Percentiles rank a stretch among this genome's conserved stretches.
These are phyloP conservation scores for Sphenodon punctatus DNA, from an alignment of 2,797 vertebrate species.

Conservation along the genomic window DNA sequence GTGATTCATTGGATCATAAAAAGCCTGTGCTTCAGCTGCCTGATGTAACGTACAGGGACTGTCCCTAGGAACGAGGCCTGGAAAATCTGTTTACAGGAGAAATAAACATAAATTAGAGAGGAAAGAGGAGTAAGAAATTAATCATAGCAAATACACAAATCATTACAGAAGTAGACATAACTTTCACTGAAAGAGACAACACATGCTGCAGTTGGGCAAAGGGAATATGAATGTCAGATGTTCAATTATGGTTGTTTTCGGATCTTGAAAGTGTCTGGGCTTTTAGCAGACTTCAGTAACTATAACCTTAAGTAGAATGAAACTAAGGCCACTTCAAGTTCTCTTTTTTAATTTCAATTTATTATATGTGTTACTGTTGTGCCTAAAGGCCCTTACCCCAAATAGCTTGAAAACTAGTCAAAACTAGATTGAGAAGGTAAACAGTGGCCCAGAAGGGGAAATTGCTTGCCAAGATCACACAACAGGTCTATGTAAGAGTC, in stretches of 20 bases:
- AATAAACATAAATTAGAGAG: conserved; percentile 39
- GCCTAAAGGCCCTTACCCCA: not conserved
- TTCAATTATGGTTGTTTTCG: not conserved
- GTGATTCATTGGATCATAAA: not conserved
- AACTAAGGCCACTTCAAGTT: too few relatives aligned
- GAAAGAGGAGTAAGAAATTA: conserved; percentile 26
- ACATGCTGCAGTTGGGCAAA: not conserved
- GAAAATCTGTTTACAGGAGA: conserved; percentile 44
- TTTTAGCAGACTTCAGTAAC: not conserved
- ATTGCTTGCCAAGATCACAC: not conserved
- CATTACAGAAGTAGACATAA: not conserved
- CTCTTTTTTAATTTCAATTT: not conserved
- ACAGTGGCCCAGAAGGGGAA: not conserved
- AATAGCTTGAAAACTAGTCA: not conserved
- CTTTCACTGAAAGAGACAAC: not conserved
- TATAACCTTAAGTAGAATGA: not conserved
- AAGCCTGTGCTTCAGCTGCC: not conserved
- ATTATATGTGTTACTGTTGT: not conserved
- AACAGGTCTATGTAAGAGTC: not conserved
- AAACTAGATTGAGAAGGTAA: not conserved
- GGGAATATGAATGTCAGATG: not conserved
- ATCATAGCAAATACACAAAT: conserved; percentile 4
- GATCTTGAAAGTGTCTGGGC: not conserved
- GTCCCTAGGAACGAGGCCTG: conserved; percentile 8
- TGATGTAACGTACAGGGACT: conserved; percentile 36